Evolutionary conservation across 2,113 vertebrate genomes (phyloP), one percentile per base, ranked within the genome.

Genomic region (Thryonomys swinderianus): DNA sequence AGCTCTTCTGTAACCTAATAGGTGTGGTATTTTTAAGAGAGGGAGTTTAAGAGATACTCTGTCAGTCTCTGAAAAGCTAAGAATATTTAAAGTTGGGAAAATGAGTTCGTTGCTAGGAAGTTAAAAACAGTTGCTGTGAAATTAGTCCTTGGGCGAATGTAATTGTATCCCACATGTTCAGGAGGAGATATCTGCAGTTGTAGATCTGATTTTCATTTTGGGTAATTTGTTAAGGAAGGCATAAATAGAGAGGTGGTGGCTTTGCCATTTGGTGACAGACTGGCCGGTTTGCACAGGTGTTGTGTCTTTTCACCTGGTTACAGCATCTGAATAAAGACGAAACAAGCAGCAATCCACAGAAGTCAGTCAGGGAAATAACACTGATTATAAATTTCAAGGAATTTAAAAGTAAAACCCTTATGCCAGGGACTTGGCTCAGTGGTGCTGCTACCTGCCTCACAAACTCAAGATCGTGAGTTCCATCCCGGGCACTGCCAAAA

Each of bases 101-200:
- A 85, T 64, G 32, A 79, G 78, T 53, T 88, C 32, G 21, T 79
- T 91, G 6, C 25, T 79, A 85, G 48, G 37, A 91, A 84, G 62
- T 96, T 92, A 89, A 73, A 78, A 91, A 57, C 3, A 79, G 4
- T 94, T 79, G 40, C 61, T 62, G 16, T 97, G 11, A 92, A 86
- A 67, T 80, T 82, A 93, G 25, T 79, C 34, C 20, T 74, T 62
- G 27, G 34, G 34, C 62, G 34, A 93, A 79, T 84, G 25, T 84
- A 84, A 40, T 93, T 89, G 42, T 80, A 40, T 89, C 59, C 17
- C 14, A 79, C 69, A 6, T 87, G 34, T 95, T 91, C 86, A 86
- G 14, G 55, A 42, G 84, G 42, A 40, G 76, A 85, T 57, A 76
- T 57, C 86, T 84, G 21, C 30, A 20, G 88, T 95, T 95, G 27